These are phyloP conservation scores for Pyxicephalus adspersus DNA, from an alignment of 2,113 vertebrate species.

Conservation along the genomic window DNA sequence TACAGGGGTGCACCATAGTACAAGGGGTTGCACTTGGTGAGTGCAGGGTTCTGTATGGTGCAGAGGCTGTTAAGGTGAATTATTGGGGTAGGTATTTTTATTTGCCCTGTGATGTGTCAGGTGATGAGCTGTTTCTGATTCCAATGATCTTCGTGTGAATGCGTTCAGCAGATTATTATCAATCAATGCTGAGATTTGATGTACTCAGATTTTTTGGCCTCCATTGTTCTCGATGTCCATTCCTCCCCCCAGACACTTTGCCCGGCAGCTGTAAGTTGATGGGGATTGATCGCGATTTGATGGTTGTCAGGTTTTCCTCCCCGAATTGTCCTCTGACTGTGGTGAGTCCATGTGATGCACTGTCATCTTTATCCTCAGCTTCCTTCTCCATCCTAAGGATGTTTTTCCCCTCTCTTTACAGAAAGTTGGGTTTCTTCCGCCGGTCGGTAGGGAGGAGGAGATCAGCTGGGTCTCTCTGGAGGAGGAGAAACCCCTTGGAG, in stretches of 20 bases:
- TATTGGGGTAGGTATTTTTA: too few species aligned
- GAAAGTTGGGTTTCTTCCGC: slow-evolving; percentile 87
- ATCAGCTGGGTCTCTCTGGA: slow-evolving; percentile 87
- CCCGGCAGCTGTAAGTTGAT: slow-evolving; percentile 78
- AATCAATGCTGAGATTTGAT: too few species aligned
- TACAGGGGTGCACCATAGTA: too few species aligned
- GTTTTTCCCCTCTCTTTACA: slow-evolving; percentile 59
- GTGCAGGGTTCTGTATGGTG: too few species aligned
- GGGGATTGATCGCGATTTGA: slow-evolving; percentile 82
- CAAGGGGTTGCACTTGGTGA: too few species aligned
- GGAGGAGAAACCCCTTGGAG: slow-evolving; percentile 70
- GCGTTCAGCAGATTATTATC: too few species aligned
- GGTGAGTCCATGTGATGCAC: slow-evolving; percentile 66
- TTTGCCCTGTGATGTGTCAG: too few species aligned
- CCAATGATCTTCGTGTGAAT: too few species aligned
- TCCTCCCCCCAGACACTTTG: slow-evolving; percentile 60
- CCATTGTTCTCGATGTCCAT: too few species aligned
- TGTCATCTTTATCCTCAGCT: background rate
- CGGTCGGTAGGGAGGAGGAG: slow-evolving; percentile 72
- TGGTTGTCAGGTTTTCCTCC: slow-evolving; percentile 87
- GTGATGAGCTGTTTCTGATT: too few species aligned
- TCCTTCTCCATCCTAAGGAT: background rate
- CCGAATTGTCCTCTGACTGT: slow-evolving; percentile 80
- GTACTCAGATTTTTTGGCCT: too few species aligned
- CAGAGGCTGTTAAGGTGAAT: too few species aligned